Evolutionary conservation across 2,888 invertebrate species (phyloP), one percentile per base, ranked within the genome.

Genomic region (Polylopha cassiicola): DNA sequence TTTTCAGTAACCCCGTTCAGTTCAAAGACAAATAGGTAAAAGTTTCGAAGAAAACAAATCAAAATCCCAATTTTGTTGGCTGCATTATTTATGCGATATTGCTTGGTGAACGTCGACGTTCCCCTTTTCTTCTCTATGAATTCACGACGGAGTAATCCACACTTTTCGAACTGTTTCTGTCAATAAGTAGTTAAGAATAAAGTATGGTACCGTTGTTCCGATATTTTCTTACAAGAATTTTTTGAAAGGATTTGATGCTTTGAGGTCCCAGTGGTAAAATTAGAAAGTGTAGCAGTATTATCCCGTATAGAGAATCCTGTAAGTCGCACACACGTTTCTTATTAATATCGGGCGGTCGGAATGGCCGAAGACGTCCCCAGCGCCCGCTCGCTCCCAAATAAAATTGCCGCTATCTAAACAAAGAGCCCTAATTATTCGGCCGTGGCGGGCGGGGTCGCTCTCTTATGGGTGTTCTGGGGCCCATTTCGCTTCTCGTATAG

Each of bases 381-480:
- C 73, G 84, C 72, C 75, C 76, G 82, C 75, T 82, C 80, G 78
- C 84, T 82, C 79, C 84, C 86, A 85, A 86, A 86, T 86, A 86
- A 86, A 86, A 86, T 85, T 86, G 86, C 84, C 78, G 86, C 86
- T 86, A 86, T 86, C 86, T 86, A 86, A 86, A 86, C 86, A 86
- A 86, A 86, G 86, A 87, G 86, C 87, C 87, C 88, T 88, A 88
- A 88, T 88, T 88, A 88, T 88, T 87, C 87, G 87, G 84, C 84
- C 84, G 84, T 84, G 86, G 86, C 84, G 84, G 86, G 88, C 88
- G 88, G 88, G 89, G 89, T 88, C 87, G 87, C 85, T 88, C 88
- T 86, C 88, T 89, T 89, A 89, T 88, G 88, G 88, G 89, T 87
- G 89, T 88, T 88, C 86, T 78, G 89, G 89, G 89, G 88, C 88